Base-by-base conservation (phyloP, 2,888 invertebrate genomes). In the Pristionchus maxplancki region DNA sequence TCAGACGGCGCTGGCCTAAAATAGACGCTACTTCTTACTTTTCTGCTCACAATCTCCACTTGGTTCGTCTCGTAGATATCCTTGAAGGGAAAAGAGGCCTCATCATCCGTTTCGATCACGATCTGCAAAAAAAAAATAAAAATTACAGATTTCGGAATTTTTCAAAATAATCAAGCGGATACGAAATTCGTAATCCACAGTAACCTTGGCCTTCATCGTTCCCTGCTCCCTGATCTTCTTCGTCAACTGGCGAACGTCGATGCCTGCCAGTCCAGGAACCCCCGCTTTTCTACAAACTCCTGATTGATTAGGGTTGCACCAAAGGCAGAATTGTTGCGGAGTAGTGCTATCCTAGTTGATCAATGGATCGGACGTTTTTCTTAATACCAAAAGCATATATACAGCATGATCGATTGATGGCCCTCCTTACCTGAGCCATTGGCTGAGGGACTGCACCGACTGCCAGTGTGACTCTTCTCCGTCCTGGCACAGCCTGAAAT, bases 181-280 rank as follows among this genome's bases (percentile, higher is more conserved):
- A 34, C 0, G 62, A 40, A 62, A 62, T 85, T 64, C 34, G 44
- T 20, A 58, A 64, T 40, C 24, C 44, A 37, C 40, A 40, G 44
- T 64, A 81, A 96, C 95, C 94, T 96, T 96, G 20, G 96, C 97
- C 71, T 98, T 96, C 94, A 98, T 96, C 1, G 97, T 97, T 37
- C 99, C 99, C 92, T 96, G 96, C 93, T 97, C 97, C 17, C 99
- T 96, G 71, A 99, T 97, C 93, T 97, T 97, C 95, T 97, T 97
- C 0, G 99, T 99, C 44, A 99, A 96, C 0, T 97, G 96, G 89
- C 99, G 96, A 0, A 99, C 99, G 95, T 99, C 99, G 90, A 99
- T 96, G 67, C 97, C 98, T 95, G 91, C 89, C 13, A 95, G 89
- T 37, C 95, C 95, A 2, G 95, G 95, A 15, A 95, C 93, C 3